phyloP scores from a whole-genome alignment of 2,113 vertebrate genomes.

The Hirundichthys speculiger region DNA sequence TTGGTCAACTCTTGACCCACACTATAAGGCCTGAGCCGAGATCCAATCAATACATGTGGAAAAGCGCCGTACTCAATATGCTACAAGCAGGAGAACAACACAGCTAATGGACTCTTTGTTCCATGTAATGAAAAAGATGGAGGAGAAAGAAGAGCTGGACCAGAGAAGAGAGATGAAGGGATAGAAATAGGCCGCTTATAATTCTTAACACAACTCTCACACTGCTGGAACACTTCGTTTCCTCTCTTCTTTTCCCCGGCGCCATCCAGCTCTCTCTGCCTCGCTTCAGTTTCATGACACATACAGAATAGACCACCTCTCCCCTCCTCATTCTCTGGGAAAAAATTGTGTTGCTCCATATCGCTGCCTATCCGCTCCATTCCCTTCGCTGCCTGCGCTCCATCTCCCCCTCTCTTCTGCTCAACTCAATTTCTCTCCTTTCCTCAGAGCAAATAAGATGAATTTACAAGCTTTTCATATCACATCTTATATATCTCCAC shows the following conservation, averaged over 20 bases:
- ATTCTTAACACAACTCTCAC: slow-evolving; percentile 3
- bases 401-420: slow-evolving; percentile 11
- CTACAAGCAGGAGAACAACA: slow-evolving; percentile 16
- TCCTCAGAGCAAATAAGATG: slow-evolving; percentile 30
- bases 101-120: slow-evolving; percentile 46
- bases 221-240: slow-evolving; percentile 6
- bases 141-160: slow-evolving; percentile 10
- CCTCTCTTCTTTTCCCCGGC: slow-evolving; percentile 1
- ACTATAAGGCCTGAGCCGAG: slow-evolving; percentile 34
- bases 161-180: slow-evolving; percentile 7
- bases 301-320: slow-evolving; percentile 1
- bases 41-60: slow-evolving; percentile 56
- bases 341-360: slow-evolving; percentile 16
- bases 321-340: slow-evolving; percentile 8
- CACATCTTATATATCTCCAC: slow-evolving; percentile 13
- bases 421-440: background rate
- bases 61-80: slow-evolving; percentile 18
- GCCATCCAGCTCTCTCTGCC: background rate
- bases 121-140: slow-evolving; percentile 21
- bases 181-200: slow-evolving; percentile 28
- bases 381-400: slow-evolving; percentile 5
- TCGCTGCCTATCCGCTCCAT: slow-evolving; percentile 25
- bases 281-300: slow-evolving; percentile 6
- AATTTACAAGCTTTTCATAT: slow-evolving; percentile 17
- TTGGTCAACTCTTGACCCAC: slow-evolving; percentile 9